A percentile compares a stretch with the other conserved stretches of the same genome.
Conservation (phyloP, 2,888 invertebrate species). For the Lasioglossum zephyrum region DNA sequence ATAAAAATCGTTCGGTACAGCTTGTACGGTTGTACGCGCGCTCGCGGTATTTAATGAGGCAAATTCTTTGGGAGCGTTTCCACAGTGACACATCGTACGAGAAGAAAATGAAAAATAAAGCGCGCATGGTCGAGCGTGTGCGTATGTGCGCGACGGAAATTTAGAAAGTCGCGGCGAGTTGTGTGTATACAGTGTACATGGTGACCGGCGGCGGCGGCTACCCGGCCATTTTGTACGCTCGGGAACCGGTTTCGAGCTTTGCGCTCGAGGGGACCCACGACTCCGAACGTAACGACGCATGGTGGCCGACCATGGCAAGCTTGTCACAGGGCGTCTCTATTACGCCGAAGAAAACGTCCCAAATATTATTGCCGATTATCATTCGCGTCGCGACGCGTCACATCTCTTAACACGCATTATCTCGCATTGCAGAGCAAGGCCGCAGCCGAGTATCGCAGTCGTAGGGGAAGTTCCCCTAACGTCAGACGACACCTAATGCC, state of each 20-base stretch:
- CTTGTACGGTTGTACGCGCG: neutral
- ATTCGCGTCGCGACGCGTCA: constrained; percentile 5
- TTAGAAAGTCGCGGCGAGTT: constrained; percentile 68
- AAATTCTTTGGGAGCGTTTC: constrained; percentile 35
- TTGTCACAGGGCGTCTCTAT: constrained; percentile 51
- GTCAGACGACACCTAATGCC: neutral
- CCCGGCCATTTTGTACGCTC: constrained; percentile 61
- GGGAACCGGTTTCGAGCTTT: constrained; percentile 68
- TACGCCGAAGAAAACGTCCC: constrained; percentile 52
- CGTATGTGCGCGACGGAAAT: constrained; percentile 63
- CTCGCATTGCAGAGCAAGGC: neutral
- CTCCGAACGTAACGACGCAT: constrained; percentile 73
- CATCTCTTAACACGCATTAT: constrained; percentile 12
- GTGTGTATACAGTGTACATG: constrained; percentile 37
- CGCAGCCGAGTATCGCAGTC: neutral
- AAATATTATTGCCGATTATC: constrained; percentile 40
- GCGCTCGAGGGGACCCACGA: constrained; percentile 67
- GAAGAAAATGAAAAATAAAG: constrained; percentile 51
- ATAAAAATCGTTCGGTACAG: neutral
- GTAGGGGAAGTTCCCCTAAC: neutral
- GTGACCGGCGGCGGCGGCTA: constrained; percentile 50
- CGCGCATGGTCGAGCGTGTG: constrained; percentile 12
- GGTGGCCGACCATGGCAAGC: constrained; percentile 68
- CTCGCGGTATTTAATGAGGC: constrained; percentile 26
- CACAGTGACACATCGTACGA: constrained; percentile 28